Conservation (phyloP, 2,113 vertebrate species). For the Thalassoma bifasciatum region DNA sequence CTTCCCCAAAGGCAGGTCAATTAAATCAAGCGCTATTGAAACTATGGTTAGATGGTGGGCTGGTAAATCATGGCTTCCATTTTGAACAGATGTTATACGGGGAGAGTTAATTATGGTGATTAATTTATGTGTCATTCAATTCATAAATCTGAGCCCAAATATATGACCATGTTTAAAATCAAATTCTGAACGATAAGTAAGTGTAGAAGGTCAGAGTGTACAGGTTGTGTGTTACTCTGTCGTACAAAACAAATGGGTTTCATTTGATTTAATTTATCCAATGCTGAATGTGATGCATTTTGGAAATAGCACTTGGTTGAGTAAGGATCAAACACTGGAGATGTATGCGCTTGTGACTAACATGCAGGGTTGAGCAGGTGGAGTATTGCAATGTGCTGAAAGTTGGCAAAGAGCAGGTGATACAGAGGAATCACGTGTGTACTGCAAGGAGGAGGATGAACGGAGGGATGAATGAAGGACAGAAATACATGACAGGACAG, state of each 20-base stretch:
- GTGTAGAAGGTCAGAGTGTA: background rate
- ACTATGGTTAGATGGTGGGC: slow-evolving; percentile 24
- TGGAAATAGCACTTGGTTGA: slow-evolving; percentile 21
- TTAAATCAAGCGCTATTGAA: slow-evolving; percentile 24
- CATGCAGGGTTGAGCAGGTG: slow-evolving; percentile 71
- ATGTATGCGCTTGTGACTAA: slow-evolving; percentile 47
- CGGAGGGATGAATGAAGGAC: slow-evolving; percentile 25
- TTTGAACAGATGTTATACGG: slow-evolving; percentile 35
- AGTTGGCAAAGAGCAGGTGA: slow-evolving; percentile 60
- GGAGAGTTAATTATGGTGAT: slow-evolving; percentile 10
- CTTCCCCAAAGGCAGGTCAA: slow-evolving; percentile 23
- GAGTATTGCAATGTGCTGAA: slow-evolving; percentile 54
- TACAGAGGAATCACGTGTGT: slow-evolving; percentile 48
- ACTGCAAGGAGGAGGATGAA: slow-evolving; percentile 25
- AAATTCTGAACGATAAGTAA: slow-evolving; percentile 3
- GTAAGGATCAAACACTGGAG: slow-evolving; percentile 24
- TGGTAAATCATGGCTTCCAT: slow-evolving; percentile 26
- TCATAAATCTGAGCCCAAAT: slow-evolving; percentile 4
- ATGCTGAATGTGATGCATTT: slow-evolving; percentile 12
- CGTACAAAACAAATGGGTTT: background rate
- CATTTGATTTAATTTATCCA: background rate
- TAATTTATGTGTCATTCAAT: background rate
- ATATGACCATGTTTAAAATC: slow-evolving; percentile 1
- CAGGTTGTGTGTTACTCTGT: background rate
- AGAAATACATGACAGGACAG: slow-evolving; percentile 35